Evolutionary conservation across 2,797 vertebrate genomes (phyloP).

Genomic region (Dryobates pubescens): DNA sequence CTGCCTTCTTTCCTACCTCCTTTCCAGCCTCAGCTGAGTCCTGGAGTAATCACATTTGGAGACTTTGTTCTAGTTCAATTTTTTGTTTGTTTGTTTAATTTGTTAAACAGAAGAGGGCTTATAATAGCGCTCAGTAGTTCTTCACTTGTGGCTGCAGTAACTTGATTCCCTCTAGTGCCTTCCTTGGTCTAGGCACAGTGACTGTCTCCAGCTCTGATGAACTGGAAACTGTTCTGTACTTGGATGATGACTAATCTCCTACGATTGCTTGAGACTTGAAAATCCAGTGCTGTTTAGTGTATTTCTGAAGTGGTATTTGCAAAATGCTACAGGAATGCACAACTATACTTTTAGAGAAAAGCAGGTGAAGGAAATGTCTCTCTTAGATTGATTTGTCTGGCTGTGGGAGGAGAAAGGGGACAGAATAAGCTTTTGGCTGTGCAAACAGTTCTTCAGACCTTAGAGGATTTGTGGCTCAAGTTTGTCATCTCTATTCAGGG

Average conservation of each 20-base stretch:
- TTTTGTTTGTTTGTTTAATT: background rate
- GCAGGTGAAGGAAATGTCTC: background rate
- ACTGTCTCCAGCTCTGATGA: background rate
- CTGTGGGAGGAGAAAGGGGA: background rate
- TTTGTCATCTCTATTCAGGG: accelerated
- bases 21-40: background rate
- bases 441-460: background rate
- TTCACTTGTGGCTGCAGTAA: background rate
- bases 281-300: background rate
- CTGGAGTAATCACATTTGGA: background rate
- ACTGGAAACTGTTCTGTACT: background rate
- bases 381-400: background rate
- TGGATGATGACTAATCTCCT: background rate
- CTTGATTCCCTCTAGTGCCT: background rate
- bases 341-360: background rate
- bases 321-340: background rate
- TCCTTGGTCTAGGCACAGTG: background rate
- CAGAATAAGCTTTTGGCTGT: background rate
- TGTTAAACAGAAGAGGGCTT: background rate
- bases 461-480: background rate
- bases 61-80: background rate
- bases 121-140: background rate
- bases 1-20: background rate
- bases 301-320: background rate
- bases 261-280: background rate